A percentile compares a stretch with the other conserved stretches of the same genome.
Conservation (phyloP, 2,113 vertebrate genomes). For the Sinosuthora webbiana region DNA sequence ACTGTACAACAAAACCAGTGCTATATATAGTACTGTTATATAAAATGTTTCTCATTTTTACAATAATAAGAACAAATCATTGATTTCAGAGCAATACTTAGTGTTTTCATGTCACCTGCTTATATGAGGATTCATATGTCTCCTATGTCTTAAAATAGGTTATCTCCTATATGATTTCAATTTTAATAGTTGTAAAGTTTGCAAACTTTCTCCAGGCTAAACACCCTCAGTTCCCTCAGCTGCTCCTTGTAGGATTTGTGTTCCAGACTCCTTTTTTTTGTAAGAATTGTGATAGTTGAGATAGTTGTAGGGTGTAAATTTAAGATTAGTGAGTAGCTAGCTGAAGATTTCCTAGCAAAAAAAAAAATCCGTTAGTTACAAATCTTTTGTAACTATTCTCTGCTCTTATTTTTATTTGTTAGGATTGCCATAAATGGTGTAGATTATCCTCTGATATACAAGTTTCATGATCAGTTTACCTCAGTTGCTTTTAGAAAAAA, state of each 20-base stretch:
- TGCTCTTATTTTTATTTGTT: not conserved
- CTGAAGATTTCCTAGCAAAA: not conserved
- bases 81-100: not conserved
- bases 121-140: not conserved
- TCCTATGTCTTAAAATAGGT: not conserved
- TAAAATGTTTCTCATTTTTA: not conserved
- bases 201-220: not conserved
- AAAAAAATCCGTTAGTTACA: not conserved
- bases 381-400: not conserved
- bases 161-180: not conserved
- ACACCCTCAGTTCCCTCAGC: not conserved
- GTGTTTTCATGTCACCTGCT: not conserved
- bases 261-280: not conserved
- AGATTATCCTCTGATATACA: not conserved
- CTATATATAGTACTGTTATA: not conserved
- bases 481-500: not conserved
- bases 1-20: not conserved
- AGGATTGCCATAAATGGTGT: not conserved
- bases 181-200: not conserved
- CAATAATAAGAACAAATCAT: not conserved
- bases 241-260: not conserved
- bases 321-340: not conserved
- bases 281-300: not conserved
- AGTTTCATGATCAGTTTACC: not conserved
- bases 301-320: not conserved